Evolutionary conservation across 2,113 vertebrate species (phyloP).

Genomic region (Datnioides undecimradiatus): DNA sequence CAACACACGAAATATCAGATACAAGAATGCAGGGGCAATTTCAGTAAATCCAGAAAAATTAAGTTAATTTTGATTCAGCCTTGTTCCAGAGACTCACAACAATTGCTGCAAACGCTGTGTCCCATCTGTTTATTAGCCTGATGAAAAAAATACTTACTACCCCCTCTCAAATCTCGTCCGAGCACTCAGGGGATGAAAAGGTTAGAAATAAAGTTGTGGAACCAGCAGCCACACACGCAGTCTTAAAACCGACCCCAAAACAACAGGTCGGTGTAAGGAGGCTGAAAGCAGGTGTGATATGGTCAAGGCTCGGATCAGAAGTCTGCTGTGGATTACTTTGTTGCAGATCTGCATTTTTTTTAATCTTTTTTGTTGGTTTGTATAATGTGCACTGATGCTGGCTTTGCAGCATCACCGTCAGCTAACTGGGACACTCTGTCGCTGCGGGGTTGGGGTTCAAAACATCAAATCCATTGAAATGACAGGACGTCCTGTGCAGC

Average conservation of each 20-base stretch:
- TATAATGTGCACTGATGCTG: not conserved
- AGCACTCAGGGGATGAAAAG: not conserved
- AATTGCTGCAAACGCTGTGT: not conserved
- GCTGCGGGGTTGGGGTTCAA: not conserved
- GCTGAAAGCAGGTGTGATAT: not conserved
- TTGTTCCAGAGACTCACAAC: not conserved
- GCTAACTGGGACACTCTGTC: not conserved
- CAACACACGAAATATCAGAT: not conserved
- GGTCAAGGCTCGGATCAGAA: not conserved
- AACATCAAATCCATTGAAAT: not conserved
- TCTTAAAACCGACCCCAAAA: not conserved
- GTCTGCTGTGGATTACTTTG: not conserved
- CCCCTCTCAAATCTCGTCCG: not conserved
- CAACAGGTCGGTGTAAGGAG: not conserved
- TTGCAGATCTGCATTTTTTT: not conserved
- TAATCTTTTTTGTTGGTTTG: not conserved
- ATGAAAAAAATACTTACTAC: not conserved
- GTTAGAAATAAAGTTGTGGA: not conserved
- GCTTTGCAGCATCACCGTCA: not conserved
- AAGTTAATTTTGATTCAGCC: not conserved
- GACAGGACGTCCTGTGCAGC: not conserved
- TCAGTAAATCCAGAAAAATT: not conserved
- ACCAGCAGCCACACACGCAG: not conserved
- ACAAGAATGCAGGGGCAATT: not conserved
- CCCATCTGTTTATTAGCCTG: not conserved